Percentiles rank a stretch among this genome's conserved stretches.
Conservation (phyloP, 2,797 vertebrate species). For the Echeneis naucrates region DNA sequence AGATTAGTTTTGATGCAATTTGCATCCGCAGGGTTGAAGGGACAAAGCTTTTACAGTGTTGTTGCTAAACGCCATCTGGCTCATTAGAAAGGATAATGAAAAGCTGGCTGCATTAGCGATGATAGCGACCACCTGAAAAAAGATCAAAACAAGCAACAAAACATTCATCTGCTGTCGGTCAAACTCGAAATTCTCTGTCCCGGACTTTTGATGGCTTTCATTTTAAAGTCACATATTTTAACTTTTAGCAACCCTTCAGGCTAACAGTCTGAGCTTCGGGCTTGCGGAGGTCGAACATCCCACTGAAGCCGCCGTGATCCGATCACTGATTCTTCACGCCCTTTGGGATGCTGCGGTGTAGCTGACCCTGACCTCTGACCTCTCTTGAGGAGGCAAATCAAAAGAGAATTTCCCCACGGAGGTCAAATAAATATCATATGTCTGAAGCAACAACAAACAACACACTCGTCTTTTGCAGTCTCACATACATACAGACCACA, state of each 20-base stretch:
- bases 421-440: conserved; percentile 43
- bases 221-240: no score
- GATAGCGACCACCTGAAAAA: conserved; percentile 14
- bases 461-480: conserved; percentile 29
- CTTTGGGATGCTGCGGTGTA: neutral
- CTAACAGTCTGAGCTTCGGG: neutral
- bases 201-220: neutral
- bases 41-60: neutral
- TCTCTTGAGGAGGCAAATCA: conserved; percentile 19
- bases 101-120: neutral
- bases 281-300: neutral
- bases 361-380: conserved; percentile 43
- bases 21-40: neutral
- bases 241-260: neutral
- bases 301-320: conserved; percentile 5
- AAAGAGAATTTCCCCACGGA: conserved; percentile 13
- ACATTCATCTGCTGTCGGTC: neutral
- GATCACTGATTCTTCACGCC: conserved; percentile 24
- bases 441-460: conserved; percentile 44
- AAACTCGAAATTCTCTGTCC: neutral
- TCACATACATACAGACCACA: conserved; percentile 19
- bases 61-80: conserved; percentile 34
- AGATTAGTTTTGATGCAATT: neutral
- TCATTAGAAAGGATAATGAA: conserved; percentile 24
- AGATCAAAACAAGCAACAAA: neutral